phyloP scores from a whole-genome alignment of 2,797 vertebrate genomes.

The Arctocebus calabarensis region DNA sequence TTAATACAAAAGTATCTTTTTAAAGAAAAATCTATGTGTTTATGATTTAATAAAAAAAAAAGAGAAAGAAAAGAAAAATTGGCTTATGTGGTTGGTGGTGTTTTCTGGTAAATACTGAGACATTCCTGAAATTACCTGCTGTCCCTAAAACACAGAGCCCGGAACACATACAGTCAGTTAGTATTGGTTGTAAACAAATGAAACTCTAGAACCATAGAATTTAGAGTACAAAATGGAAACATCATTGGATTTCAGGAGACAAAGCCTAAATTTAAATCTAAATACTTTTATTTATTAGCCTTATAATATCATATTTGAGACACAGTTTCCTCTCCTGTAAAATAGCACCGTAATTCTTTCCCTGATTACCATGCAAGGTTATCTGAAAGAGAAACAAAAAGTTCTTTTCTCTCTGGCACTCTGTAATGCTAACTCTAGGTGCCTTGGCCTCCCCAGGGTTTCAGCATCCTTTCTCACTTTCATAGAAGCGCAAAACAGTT shows the following conservation, averaged over 20 bases:
- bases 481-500: neutral
- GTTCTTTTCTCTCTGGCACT: neutral
- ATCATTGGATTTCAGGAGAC: conserved; percentile 1
- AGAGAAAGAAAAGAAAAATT: neutral
- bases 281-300: neutral
- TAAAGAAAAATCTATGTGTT: neutral
- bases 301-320: neutral
- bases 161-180: neutral
- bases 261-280: neutral
- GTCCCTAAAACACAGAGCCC: neutral
- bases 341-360: neutral
- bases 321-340: neutral
- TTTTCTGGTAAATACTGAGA: neutral
- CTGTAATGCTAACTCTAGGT: conserved; percentile 14
- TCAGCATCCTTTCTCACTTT: neutral
- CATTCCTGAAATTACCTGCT: neutral
- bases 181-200: neutral
- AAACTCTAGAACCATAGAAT: neutral
- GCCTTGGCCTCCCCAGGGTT: neutral
- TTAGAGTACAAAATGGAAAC: neutral
- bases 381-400: neutral
- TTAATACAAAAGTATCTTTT: neutral
- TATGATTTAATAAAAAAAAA: too few relatives aligned
- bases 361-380: neutral
- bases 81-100: neutral